A percentile compares a stretch with the other conserved stretches of the same genome.
Evolutionary conservation across 1,140 invertebrate genomes (phyloP).

Genomic region (Plodia interpunctella): DNA sequence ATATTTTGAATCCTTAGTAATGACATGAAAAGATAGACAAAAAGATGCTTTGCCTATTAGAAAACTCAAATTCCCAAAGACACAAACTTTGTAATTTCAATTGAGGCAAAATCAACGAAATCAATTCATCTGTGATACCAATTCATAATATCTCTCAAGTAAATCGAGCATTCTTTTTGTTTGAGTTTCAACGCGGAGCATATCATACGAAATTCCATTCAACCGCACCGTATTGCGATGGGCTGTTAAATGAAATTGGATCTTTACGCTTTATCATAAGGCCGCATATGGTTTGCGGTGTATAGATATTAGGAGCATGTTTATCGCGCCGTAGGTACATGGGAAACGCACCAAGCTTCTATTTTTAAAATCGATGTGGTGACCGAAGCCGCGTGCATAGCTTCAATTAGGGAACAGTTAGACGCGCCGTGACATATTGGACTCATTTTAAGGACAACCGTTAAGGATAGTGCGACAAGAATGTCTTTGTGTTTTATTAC

Average conservation of each 20-base stretch:
- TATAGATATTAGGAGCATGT: slow-evolving; percentile 33
- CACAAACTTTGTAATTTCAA: slow-evolving; percentile 17
- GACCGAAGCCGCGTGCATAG: slow-evolving; percentile 58
- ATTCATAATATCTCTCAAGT: slow-evolving; percentile 38
- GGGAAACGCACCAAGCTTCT: slow-evolving; percentile 58
- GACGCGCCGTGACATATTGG: slow-evolving; percentile 14
- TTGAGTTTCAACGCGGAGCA: slow-evolving; percentile 44
- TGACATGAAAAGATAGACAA: too few species aligned
- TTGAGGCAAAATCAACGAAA: slow-evolving; percentile 23
- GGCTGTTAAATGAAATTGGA: slow-evolving; percentile 26
- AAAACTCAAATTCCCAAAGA: background rate
- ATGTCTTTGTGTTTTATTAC: background rate
- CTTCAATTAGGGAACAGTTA: slow-evolving; percentile 53
- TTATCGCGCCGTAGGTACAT: slow-evolving; percentile 42
- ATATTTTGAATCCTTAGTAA: background rate
- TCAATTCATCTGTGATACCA: slow-evolving; percentile 17
- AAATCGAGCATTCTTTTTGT: slow-evolving; percentile 49
- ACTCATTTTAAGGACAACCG: slow-evolving; percentile 10
- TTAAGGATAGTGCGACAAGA: background rate
- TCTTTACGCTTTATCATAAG: slow-evolving; percentile 31
- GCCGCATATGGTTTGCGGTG: slow-evolving; percentile 16
- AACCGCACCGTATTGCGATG: slow-evolving; percentile 28
- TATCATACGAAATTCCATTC: slow-evolving; percentile 54
- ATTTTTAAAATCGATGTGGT: slow-evolving; percentile 70
- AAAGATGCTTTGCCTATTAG: background rate